Evolutionary conservation across 1,140 invertebrate species (phyloP).

Genomic region (Cydia fagiglandana): DNA sequence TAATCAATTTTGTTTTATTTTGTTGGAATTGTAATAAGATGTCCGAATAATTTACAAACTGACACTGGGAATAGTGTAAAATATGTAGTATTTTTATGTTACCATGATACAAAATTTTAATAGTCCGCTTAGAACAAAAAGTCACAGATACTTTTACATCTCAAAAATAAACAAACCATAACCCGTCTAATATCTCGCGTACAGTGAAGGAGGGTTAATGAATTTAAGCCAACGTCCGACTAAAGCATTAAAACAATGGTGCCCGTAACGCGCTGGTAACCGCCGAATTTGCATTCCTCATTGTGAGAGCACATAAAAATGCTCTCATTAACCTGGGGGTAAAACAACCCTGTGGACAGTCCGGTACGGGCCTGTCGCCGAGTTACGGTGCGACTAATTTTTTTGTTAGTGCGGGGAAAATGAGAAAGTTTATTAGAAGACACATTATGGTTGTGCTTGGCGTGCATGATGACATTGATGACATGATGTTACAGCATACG

Average conservation of each 20-base stretch:
- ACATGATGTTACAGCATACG: too few species aligned
- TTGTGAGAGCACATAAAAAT: slow-evolving; percentile 75
- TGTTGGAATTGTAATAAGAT: too few species aligned
- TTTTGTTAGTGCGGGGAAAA: neutral
- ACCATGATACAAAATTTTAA: neutral
- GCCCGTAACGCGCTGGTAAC: slow-evolving; percentile 64
- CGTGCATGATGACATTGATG: too few species aligned
- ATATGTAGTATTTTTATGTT: too few species aligned
- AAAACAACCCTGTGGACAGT: slow-evolving; percentile 51
- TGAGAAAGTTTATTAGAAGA: too few species aligned
- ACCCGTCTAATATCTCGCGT: slow-evolving; percentile 55
- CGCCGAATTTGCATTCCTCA: slow-evolving; percentile 77
- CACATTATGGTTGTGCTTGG: too few species aligned
- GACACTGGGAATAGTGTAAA: too few species aligned
- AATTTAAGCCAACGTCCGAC: slow-evolving; percentile 64
- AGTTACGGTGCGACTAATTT: slow-evolving; percentile 37
- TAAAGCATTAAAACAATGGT: slow-evolving; percentile 72
- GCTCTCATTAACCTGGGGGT: slow-evolving; percentile 74
- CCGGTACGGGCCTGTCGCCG: slow-evolving; percentile 35
- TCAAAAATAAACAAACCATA: slow-evolving; percentile 56
- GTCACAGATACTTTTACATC: neutral
- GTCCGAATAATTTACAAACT: too few species aligned
- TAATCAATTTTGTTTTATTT: too few species aligned
- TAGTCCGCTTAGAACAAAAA: neutral
- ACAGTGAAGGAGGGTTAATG: slow-evolving; percentile 60